Evolutionary conservation across 2,888 invertebrate genomes (phyloP).

Genomic region (Melinaea marsaeus): DNA sequence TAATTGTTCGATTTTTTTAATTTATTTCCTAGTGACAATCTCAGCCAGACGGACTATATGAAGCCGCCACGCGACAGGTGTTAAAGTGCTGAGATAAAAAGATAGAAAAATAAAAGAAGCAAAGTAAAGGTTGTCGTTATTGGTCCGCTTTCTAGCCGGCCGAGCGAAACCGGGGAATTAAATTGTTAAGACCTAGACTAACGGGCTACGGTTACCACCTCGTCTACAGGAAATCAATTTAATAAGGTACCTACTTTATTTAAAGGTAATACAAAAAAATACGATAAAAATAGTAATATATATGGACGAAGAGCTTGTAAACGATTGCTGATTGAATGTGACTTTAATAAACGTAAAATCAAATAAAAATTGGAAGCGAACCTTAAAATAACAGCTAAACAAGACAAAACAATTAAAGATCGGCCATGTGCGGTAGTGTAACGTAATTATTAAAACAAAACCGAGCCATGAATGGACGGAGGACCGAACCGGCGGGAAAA

Average conservation of each 20-base stretch:
- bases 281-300: too few relatives aligned
- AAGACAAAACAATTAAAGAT: neutral
- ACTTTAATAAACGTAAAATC: neutral
- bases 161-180: slow-evolving; percentile 31
- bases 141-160: slow-evolving; percentile 36
- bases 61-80: slow-evolving; percentile 47
- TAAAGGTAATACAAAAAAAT: too few relatives aligned
- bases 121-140: slow-evolving; percentile 32
- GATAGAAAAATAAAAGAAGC: slow-evolving; percentile 27
- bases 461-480: slow-evolving; percentile 57
- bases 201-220: neutral
- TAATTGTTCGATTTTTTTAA: too few relatives aligned
- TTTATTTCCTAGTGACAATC: slow-evolving; percentile 20
- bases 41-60: slow-evolving; percentile 31
- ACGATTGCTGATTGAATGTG: too few relatives aligned
- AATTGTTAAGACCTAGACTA: slow-evolving; percentile 19
- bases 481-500: slow-evolving; percentile 63
- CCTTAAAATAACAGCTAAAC: neutral
- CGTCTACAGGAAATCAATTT: neutral
- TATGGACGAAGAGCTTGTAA: too few relatives aligned
- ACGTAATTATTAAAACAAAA: slow-evolving; percentile 60
- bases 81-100: slow-evolving; percentile 29
- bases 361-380: neutral
- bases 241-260: neutral
- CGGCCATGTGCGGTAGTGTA: slow-evolving; percentile 31